Evolutionary conservation across 2,113 vertebrate species (phyloP).

Genomic region (Apaloderma vittatum): DNA sequence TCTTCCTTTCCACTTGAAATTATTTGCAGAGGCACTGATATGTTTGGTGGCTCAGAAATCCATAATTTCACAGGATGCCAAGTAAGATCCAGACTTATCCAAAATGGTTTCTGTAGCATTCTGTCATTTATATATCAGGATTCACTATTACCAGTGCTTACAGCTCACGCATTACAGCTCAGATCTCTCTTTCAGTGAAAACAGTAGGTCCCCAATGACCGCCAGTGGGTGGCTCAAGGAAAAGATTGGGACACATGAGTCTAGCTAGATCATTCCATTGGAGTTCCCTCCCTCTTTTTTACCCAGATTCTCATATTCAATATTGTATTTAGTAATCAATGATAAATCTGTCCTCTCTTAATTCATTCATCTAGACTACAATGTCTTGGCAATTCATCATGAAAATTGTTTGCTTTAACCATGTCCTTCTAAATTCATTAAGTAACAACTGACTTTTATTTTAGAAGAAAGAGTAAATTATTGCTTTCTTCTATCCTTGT

Average conservation of each 20-base stretch:
- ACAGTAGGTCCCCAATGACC: neutral
- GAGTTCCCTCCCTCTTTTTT: neutral
- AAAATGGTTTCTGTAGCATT: neutral
- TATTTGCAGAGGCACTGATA: fast-evolving
- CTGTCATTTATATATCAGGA: neutral
- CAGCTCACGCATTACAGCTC: neutral
- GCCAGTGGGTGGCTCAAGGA: neutral
- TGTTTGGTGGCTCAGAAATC: neutral
- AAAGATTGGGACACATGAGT: neutral
- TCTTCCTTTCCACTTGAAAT: neutral
- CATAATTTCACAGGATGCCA: neutral
- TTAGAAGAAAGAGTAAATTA: neutral
- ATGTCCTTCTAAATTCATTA: neutral
- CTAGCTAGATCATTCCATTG: neutral
- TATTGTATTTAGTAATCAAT: neutral
- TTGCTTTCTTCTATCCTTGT: neutral
- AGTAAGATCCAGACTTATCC: neutral
- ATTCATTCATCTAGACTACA: neutral
- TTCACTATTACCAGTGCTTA: neutral
- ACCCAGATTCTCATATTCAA: neutral
- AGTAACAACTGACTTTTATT: neutral
- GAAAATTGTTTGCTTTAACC: neutral
- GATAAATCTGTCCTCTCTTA: neutral
- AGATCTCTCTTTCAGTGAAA: neutral
- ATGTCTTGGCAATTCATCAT: neutral